phyloP scores from a whole-genome alignment of 2,797 vertebrate species.

The Pygocentrus nattereri region DNA sequence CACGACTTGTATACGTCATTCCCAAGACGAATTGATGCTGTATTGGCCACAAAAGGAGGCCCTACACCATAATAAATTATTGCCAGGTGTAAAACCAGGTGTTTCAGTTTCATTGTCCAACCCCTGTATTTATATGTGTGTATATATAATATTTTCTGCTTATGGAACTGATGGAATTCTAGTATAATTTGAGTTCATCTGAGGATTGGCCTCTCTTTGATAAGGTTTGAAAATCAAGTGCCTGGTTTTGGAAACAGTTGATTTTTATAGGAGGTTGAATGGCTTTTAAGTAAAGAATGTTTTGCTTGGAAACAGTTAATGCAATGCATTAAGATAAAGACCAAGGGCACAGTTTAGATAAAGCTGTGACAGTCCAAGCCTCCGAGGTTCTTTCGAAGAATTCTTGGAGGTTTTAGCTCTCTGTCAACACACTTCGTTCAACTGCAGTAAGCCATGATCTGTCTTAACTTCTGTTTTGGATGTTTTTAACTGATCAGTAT shows the following conservation, averaged over 20 bases:
- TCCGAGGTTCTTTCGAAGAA: not conserved
- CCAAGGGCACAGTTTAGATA: slow-evolving; percentile 37
- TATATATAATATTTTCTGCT: not conserved
- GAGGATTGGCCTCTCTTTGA: slow-evolving; percentile 13
- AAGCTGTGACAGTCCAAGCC: not conserved
- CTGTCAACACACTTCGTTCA: not conserved
- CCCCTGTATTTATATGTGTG: not conserved
- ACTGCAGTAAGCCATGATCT: slow-evolving; percentile 36
- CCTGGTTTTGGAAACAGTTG: slow-evolving; percentile 72
- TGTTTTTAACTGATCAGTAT: slow-evolving; percentile 34
- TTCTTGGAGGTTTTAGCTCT: not conserved
- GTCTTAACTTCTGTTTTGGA: not conserved
- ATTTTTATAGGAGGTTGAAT: slow-evolving; percentile 59
- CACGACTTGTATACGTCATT: too few species aligned
- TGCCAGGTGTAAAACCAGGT: too few species aligned
- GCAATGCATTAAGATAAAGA: slow-evolving; percentile 30
- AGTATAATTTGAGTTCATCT: not conserved
- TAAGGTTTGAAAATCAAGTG: slow-evolving; percentile 71
- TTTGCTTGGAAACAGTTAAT: slow-evolving; percentile 22
- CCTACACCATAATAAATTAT: too few species aligned
- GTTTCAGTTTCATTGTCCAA: too few species aligned
- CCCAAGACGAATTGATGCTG: too few species aligned
- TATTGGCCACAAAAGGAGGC: too few species aligned
- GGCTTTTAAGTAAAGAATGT: slow-evolving; percentile 28
- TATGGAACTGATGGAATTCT: slow-evolving; percentile 8